These are phyloP conservation scores for Octonoba sinensis DNA, from an alignment of 2,888 invertebrate species.

Conservation along the genomic window DNA sequence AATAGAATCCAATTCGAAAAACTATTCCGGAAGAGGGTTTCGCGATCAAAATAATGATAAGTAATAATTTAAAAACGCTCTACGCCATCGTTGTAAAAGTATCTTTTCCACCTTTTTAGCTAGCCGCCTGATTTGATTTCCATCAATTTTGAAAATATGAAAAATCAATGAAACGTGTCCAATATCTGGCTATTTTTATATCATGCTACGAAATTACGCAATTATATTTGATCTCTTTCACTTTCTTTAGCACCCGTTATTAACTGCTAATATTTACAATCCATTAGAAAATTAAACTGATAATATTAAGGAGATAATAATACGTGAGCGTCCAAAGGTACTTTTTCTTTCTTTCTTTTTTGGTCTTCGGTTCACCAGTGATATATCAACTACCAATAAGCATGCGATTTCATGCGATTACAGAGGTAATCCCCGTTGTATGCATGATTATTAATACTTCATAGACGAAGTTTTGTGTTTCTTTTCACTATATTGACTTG, in stretches of 20 bases:
- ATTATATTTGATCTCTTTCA: conserved; percentile 2
- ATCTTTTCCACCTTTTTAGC: conserved; percentile 7
- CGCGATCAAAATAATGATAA: conserved; percentile 1
- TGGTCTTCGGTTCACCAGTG: no score
- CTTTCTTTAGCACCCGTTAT: conserved; percentile 20
- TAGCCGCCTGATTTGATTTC: conserved; percentile 15
- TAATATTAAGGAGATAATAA: neutral
- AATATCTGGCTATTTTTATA: conserved; percentile 20
- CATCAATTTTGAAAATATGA: conserved; percentile 12
- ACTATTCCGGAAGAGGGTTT: neutral
- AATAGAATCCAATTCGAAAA: neutral
- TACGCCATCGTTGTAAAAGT: neutral
- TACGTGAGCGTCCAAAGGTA: no score
- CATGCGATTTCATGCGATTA: no score
- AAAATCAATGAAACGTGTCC: conserved; percentile 6
- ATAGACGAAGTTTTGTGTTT: no score
- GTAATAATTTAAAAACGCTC: conserved; percentile 27
- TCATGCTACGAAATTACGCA: conserved; percentile 16
- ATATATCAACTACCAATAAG: no score
- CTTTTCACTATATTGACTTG: no score
- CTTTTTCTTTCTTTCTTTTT: no score
- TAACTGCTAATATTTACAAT: conserved; percentile 3
- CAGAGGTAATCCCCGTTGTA: no score
- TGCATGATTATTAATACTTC: no score
- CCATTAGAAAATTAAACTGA: conserved; percentile 44